Conservation (phyloP, 2,797 vertebrate species). For the Typhlichthys subterraneus region DNA sequence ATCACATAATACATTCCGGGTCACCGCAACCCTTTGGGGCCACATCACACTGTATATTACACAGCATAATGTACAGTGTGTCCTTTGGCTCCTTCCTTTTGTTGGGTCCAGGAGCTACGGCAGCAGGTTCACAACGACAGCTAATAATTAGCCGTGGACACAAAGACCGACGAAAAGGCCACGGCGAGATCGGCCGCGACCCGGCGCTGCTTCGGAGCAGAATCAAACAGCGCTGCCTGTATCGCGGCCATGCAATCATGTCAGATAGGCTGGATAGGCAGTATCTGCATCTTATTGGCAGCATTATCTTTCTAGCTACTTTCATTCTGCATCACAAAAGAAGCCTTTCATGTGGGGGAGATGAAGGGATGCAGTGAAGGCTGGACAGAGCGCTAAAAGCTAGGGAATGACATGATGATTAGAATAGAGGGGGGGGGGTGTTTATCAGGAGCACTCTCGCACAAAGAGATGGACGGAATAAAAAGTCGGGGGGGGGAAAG, state of each 20-base stretch:
- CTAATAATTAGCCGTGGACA: no score
- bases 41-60: no score
- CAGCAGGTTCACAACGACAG: conserved; percentile 15
- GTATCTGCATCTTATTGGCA: conserved; percentile 68
- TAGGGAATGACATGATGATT: conserved; percentile 78
- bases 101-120: conserved; percentile 19
- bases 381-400: conserved; percentile 75
- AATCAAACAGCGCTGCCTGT: conserved; percentile 62
- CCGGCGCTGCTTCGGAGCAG: conserved; percentile 22
- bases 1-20: no score
- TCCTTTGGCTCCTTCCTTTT: no score
- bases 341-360: conserved; percentile 75
- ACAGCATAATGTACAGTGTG: no score
- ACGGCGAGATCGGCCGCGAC: no score
- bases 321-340: conserved; percentile 77
- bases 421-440: conserved; percentile 69
- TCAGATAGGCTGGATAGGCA: conserved; percentile 62
- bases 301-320: conserved; percentile 71
- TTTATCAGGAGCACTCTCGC: conserved; percentile 75
- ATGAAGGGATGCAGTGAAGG: conserved; percentile 71
- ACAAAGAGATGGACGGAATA: conserved; percentile 71
- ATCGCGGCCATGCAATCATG: conserved; percentile 65
- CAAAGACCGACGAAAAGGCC: no score
- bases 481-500: conserved; percentile 47
- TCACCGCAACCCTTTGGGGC: no score